Conservation (phyloP, 2,797 vertebrate species). For the Xenentodon cancila region DNA sequence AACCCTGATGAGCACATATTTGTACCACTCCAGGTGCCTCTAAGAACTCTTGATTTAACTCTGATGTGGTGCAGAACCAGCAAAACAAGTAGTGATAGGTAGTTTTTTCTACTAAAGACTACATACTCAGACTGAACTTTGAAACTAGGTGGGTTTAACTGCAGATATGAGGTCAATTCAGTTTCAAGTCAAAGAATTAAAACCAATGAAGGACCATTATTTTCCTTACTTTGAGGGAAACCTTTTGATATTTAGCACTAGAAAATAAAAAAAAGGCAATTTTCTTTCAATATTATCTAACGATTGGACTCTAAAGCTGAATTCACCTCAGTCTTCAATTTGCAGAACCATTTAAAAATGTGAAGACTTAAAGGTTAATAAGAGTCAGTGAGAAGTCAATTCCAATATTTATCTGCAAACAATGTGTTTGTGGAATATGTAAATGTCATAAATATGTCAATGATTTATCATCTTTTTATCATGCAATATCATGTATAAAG, state of each 20-base stretch:
- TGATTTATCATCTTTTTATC: constrained; percentile 72
- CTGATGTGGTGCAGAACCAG: constrained; percentile 81
- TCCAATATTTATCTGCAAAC: constrained; percentile 46
- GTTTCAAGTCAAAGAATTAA: constrained; percentile 42
- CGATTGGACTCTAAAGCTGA: constrained; percentile 52
- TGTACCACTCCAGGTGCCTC: constrained; percentile 83
- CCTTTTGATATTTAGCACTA: constrained; percentile 50
- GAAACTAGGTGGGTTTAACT: constrained; percentile 48
- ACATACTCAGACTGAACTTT: constrained; percentile 68
- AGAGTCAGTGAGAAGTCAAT: constrained; percentile 57
- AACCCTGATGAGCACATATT: constrained; percentile 83
- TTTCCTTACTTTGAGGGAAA: constrained; percentile 35
- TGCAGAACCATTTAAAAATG: constrained; percentile 22
- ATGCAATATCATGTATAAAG: constrained; percentile 78
- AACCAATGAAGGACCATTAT: constrained; percentile 19
- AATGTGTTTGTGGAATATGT: constrained; percentile 64
- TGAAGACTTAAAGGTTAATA: constrained; percentile 38
- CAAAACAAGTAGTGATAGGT: constrained; percentile 77
- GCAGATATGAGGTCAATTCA: constrained; percentile 69
- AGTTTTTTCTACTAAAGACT: constrained; percentile 76
- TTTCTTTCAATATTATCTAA: constrained; percentile 24
- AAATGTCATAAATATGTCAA: constrained; percentile 70
- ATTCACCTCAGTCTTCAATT: constrained; percentile 63
- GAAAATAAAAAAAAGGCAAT: background rate
- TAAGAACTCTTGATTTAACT: constrained; percentile 80